Base-by-base conservation (phyloP, 2,888 invertebrate species). In the Antitype chi region DNA sequence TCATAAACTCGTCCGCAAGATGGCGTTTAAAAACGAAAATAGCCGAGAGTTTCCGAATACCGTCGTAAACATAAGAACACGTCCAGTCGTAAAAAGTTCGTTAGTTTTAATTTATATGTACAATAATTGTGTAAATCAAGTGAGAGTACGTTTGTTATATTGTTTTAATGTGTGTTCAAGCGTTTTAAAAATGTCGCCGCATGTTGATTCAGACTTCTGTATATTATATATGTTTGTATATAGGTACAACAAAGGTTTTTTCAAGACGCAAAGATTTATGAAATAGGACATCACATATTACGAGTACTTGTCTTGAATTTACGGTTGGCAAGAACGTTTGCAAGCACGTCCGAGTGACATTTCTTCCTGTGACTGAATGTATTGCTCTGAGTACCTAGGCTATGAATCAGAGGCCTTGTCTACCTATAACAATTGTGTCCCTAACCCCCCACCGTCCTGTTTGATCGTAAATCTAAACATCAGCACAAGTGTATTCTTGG, bases 61-160 rank as follows among this genome's bases (percentile, higher is more conserved):
- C 72, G 86, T 91, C 91, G 91, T 92, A 92, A 93, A 92, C 73
- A 81, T 73, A 84, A 83, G 84, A 85, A 87, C 84, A 87, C 63
- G 78, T 57, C 70, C 77, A 72, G 88, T 92, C 92, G 92, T 94
- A 94, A 94, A 95, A 87, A 88, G 90, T 93, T 95, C 93, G 94
- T 95, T 94, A 94, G 90, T 84, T 82, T 84, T 92, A 91, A 94
- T 94, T 94, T 94, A 94, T 92, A 91, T 78, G 83, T 84, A 89
- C 90, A 91, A 92, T 93, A 91, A 92, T 91, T 89, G 89, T 89
- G 90, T 92, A 92, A 93, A 93, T 93, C 92, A 93, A 86, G 72
- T 78, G 79, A 70, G 69, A 71, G 63, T 76, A 77, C 67, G 78
- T 76, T 75, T 63, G 76, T 77, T 85, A 82, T 83, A 87, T 85